A percentile compares a stretch with the other conserved stretches of the same genome.
Evolutionary conservation across 2,888 invertebrate species (phyloP).

Genomic region (Taphrorychus bicolor): DNA sequence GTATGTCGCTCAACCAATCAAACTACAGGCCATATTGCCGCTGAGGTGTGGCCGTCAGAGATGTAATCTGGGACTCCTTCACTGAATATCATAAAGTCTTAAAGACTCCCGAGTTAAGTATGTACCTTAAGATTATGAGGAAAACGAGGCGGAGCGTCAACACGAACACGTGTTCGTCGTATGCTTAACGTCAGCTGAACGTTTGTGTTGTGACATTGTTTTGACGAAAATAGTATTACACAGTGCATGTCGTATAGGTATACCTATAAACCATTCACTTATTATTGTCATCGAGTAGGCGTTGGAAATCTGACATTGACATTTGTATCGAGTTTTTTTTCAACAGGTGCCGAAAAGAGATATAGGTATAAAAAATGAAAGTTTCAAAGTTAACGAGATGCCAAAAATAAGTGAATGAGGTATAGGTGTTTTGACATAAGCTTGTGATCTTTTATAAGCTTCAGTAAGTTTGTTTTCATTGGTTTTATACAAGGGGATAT

Average conservation of each 20-base stretch:
- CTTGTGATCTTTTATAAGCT: no score
- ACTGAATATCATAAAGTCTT: neutral
- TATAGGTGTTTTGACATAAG: no score
- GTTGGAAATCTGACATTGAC: no score
- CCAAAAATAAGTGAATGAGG: no score
- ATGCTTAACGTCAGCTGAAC: neutral
- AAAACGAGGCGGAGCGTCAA: neutral
- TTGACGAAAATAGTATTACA: neutral
- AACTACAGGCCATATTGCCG: slow-evolving; percentile 71
- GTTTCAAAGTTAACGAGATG: no score
- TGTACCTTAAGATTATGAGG: neutral
- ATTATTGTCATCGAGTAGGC: no score
- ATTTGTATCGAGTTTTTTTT: no score
- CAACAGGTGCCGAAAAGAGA: no score
- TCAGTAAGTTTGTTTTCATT: no score
- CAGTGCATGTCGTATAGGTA: neutral
- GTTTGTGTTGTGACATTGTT: neutral
- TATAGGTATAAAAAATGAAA: no score
- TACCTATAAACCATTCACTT: no score
- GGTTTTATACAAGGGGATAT: no score
- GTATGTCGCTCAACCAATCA: slow-evolving; percentile 65
- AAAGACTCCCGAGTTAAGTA: neutral
- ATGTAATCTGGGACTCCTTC: slow-evolving; percentile 51
- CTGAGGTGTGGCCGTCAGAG: slow-evolving; percentile 63
- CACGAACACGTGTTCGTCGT: neutral